A percentile compares a stretch with the other conserved stretches of the same genome.
phyloP scores from a whole-genome alignment of 2,113 vertebrate species.

The Azemiops feae region DNA sequence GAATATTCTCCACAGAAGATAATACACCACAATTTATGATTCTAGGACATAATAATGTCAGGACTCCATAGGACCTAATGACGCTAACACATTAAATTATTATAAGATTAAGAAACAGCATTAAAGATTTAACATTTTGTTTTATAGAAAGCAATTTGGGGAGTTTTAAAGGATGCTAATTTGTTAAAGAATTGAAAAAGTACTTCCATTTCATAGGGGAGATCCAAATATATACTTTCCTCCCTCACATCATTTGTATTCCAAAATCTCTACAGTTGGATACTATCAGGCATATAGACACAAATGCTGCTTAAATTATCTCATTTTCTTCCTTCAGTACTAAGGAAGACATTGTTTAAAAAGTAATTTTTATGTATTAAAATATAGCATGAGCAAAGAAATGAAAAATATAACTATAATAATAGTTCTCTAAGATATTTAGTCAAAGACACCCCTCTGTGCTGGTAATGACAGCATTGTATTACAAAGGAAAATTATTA shows the following conservation, averaged over 20 bases:
- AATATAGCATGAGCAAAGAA: slow-evolving; percentile 7
- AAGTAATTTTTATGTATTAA: slow-evolving; percentile 9
- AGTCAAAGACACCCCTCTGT: slow-evolving; percentile 17
- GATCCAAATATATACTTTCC: neutral
- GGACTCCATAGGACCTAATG: neutral
- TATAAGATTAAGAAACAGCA: neutral
- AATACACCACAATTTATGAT: neutral
- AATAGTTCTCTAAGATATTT: neutral
- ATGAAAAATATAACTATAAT: slow-evolving; percentile 10
- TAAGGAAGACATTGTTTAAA: slow-evolving; percentile 3
- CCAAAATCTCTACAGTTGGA: neutral
- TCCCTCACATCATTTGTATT: neutral
- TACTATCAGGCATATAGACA: neutral
- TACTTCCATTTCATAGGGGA: neutral
- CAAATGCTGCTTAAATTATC: neutral
- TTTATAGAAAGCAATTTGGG: neutral
- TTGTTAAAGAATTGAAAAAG: neutral
- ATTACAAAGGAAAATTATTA: slow-evolving; percentile 20
- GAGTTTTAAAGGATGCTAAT: neutral
- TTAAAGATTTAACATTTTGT: neutral
- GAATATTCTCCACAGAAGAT: neutral
- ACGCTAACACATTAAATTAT: neutral
- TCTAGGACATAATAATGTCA: neutral
- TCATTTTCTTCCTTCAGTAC: neutral
- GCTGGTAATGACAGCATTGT: slow-evolving; percentile 18